Percentiles rank a stretch among this genome's conserved stretches.
Evolutionary conservation across 2,888 invertebrate species (phyloP).

Genomic region (Plusia festucae): DNA sequence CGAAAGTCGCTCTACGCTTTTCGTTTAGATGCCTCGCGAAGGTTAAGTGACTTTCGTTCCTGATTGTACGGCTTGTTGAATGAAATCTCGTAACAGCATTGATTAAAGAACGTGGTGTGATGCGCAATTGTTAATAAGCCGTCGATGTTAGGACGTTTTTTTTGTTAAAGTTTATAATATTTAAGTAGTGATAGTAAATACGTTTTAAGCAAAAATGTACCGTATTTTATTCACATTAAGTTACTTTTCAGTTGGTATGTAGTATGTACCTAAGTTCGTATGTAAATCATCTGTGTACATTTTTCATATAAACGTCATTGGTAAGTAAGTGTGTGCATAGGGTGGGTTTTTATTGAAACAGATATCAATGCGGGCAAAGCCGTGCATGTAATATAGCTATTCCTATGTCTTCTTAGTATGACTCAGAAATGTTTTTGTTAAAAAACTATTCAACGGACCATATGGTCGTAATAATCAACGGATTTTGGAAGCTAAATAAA

Average conservation of each 20-base stretch:
- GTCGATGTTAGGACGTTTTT: neutral
- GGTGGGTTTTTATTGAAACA: too few relatives aligned
- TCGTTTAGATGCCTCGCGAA: neutral
- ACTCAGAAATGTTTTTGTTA: neutral
- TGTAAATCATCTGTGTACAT: too few relatives aligned
- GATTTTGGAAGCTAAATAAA: slow-evolving; percentile 53
- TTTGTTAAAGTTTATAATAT: neutral
- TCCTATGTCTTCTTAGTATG: neutral
- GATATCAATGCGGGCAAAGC: too few relatives aligned
- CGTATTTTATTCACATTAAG: too few relatives aligned
- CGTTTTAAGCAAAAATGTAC: too few relatives aligned
- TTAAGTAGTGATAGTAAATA: too few relatives aligned
- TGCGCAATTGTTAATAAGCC: slow-evolving; percentile 4
- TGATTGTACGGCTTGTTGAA: neutral
- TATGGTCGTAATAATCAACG: slow-evolving; percentile 22
- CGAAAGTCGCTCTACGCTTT: neutral
- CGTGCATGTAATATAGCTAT: too few relatives aligned
- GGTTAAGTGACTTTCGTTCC: slow-evolving; percentile 1
- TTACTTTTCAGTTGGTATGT: too few relatives aligned
- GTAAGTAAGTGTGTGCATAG: too few relatives aligned
- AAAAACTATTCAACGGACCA: neutral
- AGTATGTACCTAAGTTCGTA: too few relatives aligned
- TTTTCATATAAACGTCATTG: too few relatives aligned
- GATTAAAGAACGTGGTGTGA: neutral
- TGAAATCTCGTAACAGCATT: neutral